Conservation (phyloP, 23 tunicate genomes). For the Phallusia fumigata region DNA sequence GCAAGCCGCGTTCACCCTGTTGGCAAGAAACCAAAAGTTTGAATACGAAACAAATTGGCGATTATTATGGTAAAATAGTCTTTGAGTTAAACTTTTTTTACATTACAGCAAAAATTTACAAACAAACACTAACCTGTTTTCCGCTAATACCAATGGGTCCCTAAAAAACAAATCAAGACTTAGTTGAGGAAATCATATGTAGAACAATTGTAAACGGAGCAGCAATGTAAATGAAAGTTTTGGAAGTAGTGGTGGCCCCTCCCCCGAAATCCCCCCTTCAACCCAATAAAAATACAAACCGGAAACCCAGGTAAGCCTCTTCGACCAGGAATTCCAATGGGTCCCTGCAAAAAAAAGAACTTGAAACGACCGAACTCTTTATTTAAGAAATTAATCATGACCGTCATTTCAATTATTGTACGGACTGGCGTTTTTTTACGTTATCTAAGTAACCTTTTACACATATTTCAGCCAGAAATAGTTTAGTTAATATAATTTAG, state of each 20-base stretch:
- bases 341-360: background rate
- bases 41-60: background rate
- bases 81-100: too few relatives aligned
- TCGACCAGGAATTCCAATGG: slow-evolving; percentile 5
- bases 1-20: background rate
- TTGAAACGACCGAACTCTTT: background rate
- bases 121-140: background rate
- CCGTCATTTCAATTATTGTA: too few relatives aligned
- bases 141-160: background rate
- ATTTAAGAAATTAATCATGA: too few relatives aligned
- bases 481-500: too few relatives aligned
- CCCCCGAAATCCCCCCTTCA: background rate
- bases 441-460: too few relatives aligned
- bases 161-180: background rate
- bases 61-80: too few relatives aligned
- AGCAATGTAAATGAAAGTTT: background rate
- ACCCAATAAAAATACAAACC: background rate
- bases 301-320: background rate
- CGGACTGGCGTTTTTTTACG: too few relatives aligned
- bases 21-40: background rate
- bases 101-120: too few relatives aligned
- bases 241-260: background rate
- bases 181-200: background rate
- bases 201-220: background rate
- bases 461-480: too few relatives aligned